These are phyloP conservation scores for Sylvietta virens DNA, from an alignment of 2,113 vertebrate genomes.

Conservation along the genomic window DNA sequence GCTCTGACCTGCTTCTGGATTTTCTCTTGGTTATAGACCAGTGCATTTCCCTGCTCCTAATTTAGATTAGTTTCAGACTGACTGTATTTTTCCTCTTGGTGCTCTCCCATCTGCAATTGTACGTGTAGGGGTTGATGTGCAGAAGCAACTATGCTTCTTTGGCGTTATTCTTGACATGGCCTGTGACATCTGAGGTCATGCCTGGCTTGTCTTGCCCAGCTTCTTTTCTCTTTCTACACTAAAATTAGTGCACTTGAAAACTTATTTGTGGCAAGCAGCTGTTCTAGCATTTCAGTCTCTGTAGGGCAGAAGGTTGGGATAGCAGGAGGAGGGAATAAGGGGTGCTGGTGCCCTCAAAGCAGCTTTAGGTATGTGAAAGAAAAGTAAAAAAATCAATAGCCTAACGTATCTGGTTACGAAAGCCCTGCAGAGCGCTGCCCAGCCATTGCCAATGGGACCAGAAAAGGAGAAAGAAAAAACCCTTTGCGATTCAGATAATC, in stretches of 20 bases:
- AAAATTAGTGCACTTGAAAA: constrained; percentile 24
- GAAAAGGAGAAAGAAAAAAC: neutral
- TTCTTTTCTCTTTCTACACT: constrained; percentile 8
- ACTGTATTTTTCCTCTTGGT: neutral
- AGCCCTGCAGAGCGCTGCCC: neutral
- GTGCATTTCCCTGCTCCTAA: neutral
- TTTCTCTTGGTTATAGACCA: neutral
- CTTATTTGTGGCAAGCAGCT: constrained; percentile 47
- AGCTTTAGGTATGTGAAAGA: neutral
- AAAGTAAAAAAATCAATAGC: neutral
- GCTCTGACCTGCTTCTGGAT: neutral
- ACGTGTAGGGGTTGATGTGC: rapidly evolving
- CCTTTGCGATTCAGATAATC: constrained; percentile 5
- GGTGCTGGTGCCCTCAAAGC: neutral
- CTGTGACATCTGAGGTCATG: constrained; percentile 3
- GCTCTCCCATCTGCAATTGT: neutral
- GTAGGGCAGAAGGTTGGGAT: neutral
- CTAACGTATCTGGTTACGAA: neutral
- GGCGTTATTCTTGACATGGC: neutral
- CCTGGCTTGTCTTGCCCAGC: neutral
- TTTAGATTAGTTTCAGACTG: neutral
- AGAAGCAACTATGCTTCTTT: neutral
- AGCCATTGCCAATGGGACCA: neutral
- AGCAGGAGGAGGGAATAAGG: neutral
- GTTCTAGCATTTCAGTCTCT: neutral